Base-by-base conservation (phyloP, 2,797 vertebrate species). In the Lagocephalus sceleratus region DNA sequence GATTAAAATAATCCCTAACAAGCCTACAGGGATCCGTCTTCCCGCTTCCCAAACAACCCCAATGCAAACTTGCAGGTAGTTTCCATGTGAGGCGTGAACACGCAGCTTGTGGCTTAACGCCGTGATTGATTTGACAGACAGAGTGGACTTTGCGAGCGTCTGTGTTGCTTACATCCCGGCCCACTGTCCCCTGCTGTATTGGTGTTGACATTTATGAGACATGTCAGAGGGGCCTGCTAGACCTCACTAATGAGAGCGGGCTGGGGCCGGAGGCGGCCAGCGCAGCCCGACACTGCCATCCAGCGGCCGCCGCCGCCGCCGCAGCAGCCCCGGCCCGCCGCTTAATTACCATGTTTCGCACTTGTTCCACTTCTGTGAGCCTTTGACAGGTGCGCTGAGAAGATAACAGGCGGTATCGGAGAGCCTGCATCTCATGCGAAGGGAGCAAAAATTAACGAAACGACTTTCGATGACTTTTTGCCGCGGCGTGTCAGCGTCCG, bases 161-260 rank as follows among this genome's bases (percentile, higher is more conserved):
- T 93, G 91, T 93, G 93, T 96, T 94, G 94, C 93, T 94, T 93
- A 94, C 93, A 93, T 94, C 91, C 90, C 92, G 92, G 91, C 91
- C 88, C 92, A 92, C 92, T 91, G 92, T 94, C 94, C 93, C 94
- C 93, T 90, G 91, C 93, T 94, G 94, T 92, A 96, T 93, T 92
- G 91, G 92, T 91, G 94, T 94, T 93, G 94, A 95, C 94, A 93
- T 95, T 95, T 94, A 94, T 97, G 93, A 93, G 94, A 93, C 93
- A 89, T 93, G 94, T 94, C 91, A 91, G 92, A 92, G 94, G 90
- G 93, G 92, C 91, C 90, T 83, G 73, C 78, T 78, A 83, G 78
- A 86, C 76, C 78, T 73, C 79, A 84, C 83, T 90, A 86, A 88
- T 90, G 82, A 89, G 82, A 89, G 84, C 73, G 61, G 52, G 60